Base-by-base conservation (phyloP, 2,797 vertebrate genomes). In the Poecilia wingei region DNA sequence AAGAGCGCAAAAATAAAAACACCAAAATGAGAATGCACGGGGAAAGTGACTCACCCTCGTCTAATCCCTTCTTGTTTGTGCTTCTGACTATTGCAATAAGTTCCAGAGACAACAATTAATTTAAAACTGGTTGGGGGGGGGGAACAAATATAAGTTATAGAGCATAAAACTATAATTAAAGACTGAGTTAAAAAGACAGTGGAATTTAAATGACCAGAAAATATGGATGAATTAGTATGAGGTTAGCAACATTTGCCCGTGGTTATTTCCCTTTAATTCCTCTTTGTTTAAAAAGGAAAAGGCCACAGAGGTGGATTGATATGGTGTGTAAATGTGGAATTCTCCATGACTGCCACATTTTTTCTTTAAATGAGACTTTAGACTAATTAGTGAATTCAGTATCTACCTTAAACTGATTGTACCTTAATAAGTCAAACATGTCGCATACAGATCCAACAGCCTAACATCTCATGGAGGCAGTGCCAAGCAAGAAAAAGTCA, bases 351-450 rank as follows among this genome's bases (percentile, higher is more conserved):
- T 84, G 43, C 8, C 36, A 89, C 61, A 81, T 46, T 74, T 86
- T 66, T 86, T 91, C 79, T 89, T 91, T 80, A 79, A 75, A 84
- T 49, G 33, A 41, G 90, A 92, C 88, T 61, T 77, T 90, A 93
- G 91, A 78, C 82, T 64, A 41, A 89, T 80, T 72, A 31, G 76
- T n/a, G 14, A 74, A 76, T 82, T 83, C 25, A 69, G 39, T 45
- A n/a, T 72, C 72, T 28, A 46, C 78, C 64, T 71, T n/a, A 3
- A 70, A 51, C 25, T 13, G 71, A 80, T 73, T 70, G 74, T 55
- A 72, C 43, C 83, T 79, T 82, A 82, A 84, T 76, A 46, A 53
- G 79, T 79, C 76, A 76, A 76, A 53, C 6, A 39, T 68, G 77
- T 86, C 41, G 3, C 81, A 49, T 25, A 61, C 0, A 74, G 36